A percentile compares a stretch with the other conserved stretches of the same genome.
Evolutionary conservation across 2,888 invertebrate genomes (phyloP).

Genomic region (Trisateles emortualis): DNA sequence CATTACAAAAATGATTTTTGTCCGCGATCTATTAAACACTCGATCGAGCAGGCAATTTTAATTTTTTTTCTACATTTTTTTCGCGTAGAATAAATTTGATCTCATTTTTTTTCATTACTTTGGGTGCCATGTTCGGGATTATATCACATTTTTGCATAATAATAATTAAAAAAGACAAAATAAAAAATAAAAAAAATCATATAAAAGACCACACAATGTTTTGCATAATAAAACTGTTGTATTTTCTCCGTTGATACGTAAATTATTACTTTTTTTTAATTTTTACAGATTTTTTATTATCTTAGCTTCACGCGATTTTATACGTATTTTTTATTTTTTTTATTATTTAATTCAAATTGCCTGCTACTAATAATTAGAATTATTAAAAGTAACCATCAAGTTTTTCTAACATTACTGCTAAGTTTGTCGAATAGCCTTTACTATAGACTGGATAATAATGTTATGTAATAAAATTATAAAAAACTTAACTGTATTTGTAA

Average conservation of each 20-base stretch:
- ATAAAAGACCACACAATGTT: constrained; percentile 32
- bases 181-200: constrained; percentile 35
- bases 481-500: constrained; percentile 86
- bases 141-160: constrained; percentile 73
- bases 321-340: constrained; percentile 50
- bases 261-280: constrained; percentile 43
- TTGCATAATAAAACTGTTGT: constrained; percentile 76
- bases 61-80: constrained; percentile 47
- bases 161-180: constrained; percentile 50
- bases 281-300: constrained; percentile 40
- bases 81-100: constrained; percentile 71
- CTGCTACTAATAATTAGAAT: constrained; percentile 71
- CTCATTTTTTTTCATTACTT: constrained; percentile 77
- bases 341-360: constrained; percentile 70
- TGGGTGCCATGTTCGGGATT: constrained; percentile 74
- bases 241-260: constrained; percentile 48
- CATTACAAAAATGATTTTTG: constrained; percentile 65
- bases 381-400: constrained; percentile 54
- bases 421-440: constrained; percentile 86
- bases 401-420: constrained; percentile 83
- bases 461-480: constrained; percentile 81
- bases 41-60: constrained; percentile 79
- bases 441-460: constrained; percentile 86
- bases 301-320: constrained; percentile 49
- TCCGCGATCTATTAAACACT: constrained; percentile 59